Evolutionary conservation across 2,797 vertebrate genomes (phyloP).

Genomic region (Bryconaethiops microstoma): DNA sequence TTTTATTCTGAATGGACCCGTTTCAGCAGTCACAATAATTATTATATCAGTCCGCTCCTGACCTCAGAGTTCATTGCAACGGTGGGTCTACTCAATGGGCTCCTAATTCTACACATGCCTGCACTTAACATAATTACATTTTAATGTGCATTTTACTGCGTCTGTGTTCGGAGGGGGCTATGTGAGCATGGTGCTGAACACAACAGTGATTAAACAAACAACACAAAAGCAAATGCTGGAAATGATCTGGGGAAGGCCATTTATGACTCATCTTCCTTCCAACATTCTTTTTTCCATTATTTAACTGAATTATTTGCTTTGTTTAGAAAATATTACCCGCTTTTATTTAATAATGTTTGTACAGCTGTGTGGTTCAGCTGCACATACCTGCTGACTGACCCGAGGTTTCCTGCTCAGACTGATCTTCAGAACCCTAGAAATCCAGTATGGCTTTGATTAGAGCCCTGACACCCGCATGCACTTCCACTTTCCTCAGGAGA

Average conservation of each 20-base stretch:
- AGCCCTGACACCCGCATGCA: constrained; percentile 50
- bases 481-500: constrained; percentile 43
- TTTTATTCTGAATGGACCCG: constrained; percentile 62
- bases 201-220: constrained; percentile 67
- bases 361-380: constrained; percentile 74
- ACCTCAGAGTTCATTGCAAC: constrained; percentile 71
- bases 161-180: constrained; percentile 72
- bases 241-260: constrained; percentile 63
- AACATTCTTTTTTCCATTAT: constrained; percentile 69
- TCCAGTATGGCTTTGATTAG: constrained; percentile 72
- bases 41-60: constrained; percentile 75
- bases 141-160: constrained; percentile 67
- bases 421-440: constrained; percentile 65
- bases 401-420: constrained; percentile 63
- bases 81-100: constrained; percentile 65
- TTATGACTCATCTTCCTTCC: constrained; percentile 67
- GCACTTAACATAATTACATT: constrained; percentile 79
- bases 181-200: constrained; percentile 58
- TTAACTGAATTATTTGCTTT: constrained; percentile 75
- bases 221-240: constrained; percentile 60
- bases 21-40: constrained; percentile 69
- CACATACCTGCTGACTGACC: constrained; percentile 67
- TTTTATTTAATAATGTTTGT: constrained; percentile 79
- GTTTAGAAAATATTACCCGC: constrained; percentile 75
- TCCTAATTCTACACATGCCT: constrained; percentile 77